A percentile compares a stretch with the other conserved stretches of the same genome.
phyloP scores from a whole-genome alignment of 2,113 vertebrate species.

The Thymallus thymallus region DNA sequence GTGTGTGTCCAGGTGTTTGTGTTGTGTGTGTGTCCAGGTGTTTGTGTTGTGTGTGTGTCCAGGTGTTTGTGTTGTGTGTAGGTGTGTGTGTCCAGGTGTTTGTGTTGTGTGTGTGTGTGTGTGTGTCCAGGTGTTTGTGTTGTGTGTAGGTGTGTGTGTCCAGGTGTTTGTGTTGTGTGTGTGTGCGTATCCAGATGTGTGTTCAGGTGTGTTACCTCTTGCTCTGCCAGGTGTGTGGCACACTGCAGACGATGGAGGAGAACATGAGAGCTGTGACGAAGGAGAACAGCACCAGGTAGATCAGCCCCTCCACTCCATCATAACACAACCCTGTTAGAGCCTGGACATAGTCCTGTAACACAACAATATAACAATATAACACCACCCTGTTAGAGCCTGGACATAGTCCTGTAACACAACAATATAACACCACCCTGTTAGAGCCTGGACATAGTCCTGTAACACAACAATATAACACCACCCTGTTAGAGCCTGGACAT shows the following conservation, averaged over 20 bases:
- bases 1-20: neutral
- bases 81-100: neutral
- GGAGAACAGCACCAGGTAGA: conserved; percentile 97
- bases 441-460: too few species aligned
- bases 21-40: neutral
- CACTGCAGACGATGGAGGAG: conserved; percentile 95
- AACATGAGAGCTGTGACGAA: conserved; percentile 98
- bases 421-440: too few species aligned
- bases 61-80: neutral
- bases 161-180: neutral
- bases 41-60: neutral
- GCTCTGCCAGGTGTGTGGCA: conserved; percentile 95
- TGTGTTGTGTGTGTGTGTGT: neutral
- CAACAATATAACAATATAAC: too few species aligned
- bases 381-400: too few species aligned
- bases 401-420: too few species aligned
- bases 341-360: conserved; percentile 89
- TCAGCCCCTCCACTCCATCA: conserved; percentile 94
- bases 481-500: too few species aligned
- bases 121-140: neutral
- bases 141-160: conserved; percentile 7
- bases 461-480: too few species aligned
- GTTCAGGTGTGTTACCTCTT: conserved; percentile 81
- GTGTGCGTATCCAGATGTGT: neutral
- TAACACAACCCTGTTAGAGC: conserved; percentile 94